Base-by-base conservation (phyloP, 2,888 invertebrate species). In the Limnephilus rhombicus region DNA sequence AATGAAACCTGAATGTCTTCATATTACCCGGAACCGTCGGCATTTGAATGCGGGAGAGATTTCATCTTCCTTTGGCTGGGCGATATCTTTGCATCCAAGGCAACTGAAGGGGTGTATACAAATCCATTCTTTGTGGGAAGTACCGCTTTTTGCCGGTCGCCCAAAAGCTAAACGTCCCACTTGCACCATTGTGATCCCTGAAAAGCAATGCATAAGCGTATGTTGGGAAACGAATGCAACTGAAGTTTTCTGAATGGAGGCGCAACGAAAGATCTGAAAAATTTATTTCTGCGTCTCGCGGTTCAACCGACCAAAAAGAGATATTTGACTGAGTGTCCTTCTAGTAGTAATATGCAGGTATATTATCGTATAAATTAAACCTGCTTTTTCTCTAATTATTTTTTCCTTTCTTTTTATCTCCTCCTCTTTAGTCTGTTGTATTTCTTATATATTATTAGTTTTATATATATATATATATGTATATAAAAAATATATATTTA, bases 101-200 rank as follows among this genome's bases (percentile, higher is more conserved):
- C 83, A 83, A 31, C 83, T 83, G 34, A 83, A 83, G 83, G 83
- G 37, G 29, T 83, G 83, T 83, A 83, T 83, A 83, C 83, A 83
- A 83, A 83, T 83, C 18, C 83, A 83, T 83, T 83, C 24, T 83
- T 83, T 83, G 83, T 83, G 37, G 37, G 18, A 83, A 83, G 83
- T 37, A 83, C 31, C 83, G 83, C 83, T 68, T 68, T 68, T 68
- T 68, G 53, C 53, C 31, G 34, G 83, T 31, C 37, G 37, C 83
- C 37, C 37, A 83, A 83, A 83, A 83, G 83, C 29, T 83, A 83
- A 83, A 31, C 83, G 37, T 83, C 83, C 29, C 34, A 83, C 83
- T 83, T 83, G 31, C 83, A 83, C 37, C 37, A 83, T 83, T 83
- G 83, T 34, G 83, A 83, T 83, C 37, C 37, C 83, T 83, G 83